Evolutionary conservation across 2,797 vertebrate species (phyloP), one percentile per base, ranked within the genome.

Genomic region (Spinibarbus caldwelli): DNA sequence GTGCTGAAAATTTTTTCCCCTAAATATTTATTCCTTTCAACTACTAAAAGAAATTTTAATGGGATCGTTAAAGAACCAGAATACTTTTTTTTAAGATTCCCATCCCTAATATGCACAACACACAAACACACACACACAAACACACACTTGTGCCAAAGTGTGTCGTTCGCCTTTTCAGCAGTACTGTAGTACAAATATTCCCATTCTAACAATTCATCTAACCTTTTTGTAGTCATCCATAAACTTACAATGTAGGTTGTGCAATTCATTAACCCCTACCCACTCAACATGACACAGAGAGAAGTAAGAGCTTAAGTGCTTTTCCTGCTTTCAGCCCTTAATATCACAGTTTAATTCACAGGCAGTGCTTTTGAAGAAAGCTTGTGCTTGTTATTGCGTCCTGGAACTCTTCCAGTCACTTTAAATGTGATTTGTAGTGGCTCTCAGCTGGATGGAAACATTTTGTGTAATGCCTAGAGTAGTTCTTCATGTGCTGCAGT

Each of bases 401-500:
- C 75, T 87, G 80, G 84, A 85, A 70, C 34, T 31, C 49, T 57
- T 88, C 80, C 84, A 83, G 41, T 59, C n/a, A 81, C 26, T 79
- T 83, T 73, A 75, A 86, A 88, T 83, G 80, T 68, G 19, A 86
- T 88, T 86, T 88, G 84, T 76, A 76, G 67, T 79, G 76, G 47
- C 75, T 86, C 59, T 83, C 76, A 80, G 75, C 80, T 57, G 80
- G 83, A 78, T 79, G 41, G 41, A 72, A 78, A 73, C 45, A 79
- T 83, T 47, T 82, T 73, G 36, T 31, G 26, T 78, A 87, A 80
- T 49, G 54, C 78, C 64, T 81, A 57, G 70, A 54, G 29, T 57
- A 72, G 67, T 80, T 70, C 15, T 73, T 83, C 41, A 79, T 89
- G 49, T 71, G 34, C 21, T 67, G 54, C 17, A 64, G 59, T 34